Conservation (phyloP, 2,888 invertebrate species). For the Platycnemis pennipes region DNA sequence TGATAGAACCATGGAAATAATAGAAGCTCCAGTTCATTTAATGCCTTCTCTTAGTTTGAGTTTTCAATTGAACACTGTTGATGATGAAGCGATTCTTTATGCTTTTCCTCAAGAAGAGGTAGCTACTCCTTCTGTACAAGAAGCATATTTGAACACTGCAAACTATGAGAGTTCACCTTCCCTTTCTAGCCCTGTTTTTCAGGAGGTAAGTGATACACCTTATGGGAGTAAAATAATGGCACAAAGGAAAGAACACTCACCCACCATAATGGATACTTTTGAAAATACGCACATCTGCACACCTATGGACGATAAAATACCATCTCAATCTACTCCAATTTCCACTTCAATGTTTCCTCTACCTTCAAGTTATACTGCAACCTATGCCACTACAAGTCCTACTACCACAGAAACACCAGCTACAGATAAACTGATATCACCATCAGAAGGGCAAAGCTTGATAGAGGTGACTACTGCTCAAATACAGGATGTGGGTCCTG, state of each 20-base stretch:
- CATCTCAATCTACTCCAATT: slow-evolving; percentile 16
- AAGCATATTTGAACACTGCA: not conserved
- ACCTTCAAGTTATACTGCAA: slow-evolving; percentile 32
- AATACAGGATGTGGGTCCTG: slow-evolving; percentile 6
- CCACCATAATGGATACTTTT: slow-evolving; percentile 11
- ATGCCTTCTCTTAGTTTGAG: not conserved
- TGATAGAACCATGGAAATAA: not conserved
- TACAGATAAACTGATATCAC: slow-evolving; percentile 45
- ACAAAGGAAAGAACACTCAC: slow-evolving; percentile 49
- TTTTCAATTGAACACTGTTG: slow-evolving; percentile 24
- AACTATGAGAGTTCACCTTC: not conserved
- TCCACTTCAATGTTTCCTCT: slow-evolving; percentile 9
- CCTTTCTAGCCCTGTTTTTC: not conserved
- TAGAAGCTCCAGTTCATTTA: not conserved
- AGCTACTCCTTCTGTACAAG: slow-evolving; percentile 3
- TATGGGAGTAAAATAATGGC: not conserved
- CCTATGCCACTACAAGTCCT: slow-evolving; percentile 33
- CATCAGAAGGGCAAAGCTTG: not conserved
- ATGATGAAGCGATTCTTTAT: not conserved
- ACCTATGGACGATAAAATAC: slow-evolving; percentile 23
- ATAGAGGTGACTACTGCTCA: not conserved
- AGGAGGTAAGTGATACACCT: slow-evolving; percentile 51
- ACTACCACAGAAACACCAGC: slow-evolving; percentile 55
- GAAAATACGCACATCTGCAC: slow-evolving; percentile 23
- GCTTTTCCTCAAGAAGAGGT: not conserved